A percentile compares a stretch with the other conserved stretches of the same genome.
Evolutionary conservation across 2,113 vertebrate genomes (phyloP).

Genomic region (Propithecus coquereli): DNA sequence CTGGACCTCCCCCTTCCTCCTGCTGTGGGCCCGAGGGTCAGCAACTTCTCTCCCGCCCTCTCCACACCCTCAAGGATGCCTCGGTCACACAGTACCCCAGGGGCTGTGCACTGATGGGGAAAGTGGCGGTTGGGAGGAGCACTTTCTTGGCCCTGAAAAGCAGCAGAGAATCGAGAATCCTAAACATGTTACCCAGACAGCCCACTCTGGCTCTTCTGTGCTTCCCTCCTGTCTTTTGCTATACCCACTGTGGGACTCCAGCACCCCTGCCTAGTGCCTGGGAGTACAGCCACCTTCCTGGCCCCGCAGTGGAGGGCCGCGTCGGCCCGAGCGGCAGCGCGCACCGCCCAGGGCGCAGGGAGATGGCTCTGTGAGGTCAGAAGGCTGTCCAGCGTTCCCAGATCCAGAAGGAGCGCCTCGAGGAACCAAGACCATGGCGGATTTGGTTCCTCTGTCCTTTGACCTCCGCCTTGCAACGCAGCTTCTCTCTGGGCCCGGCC

Average conservation of each 20-base stretch:
- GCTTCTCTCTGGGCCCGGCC: not conserved
- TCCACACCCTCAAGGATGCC: no score
- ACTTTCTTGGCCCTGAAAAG: not conserved
- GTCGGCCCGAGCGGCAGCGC: not conserved
- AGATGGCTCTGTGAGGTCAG: not conserved
- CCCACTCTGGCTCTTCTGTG: not conserved
- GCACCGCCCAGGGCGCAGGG: not conserved
- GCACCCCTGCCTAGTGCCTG: not conserved
- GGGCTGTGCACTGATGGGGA: not conserved
- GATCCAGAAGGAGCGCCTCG: not conserved
- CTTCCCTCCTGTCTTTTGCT: not conserved
- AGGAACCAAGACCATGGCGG: no score
- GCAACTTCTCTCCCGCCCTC: not conserved
- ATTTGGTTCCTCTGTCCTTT: not conserved
- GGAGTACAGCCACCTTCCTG: accelerated
- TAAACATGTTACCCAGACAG: accelerated
- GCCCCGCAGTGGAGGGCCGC: accelerated
- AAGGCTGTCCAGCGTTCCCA: not conserved
- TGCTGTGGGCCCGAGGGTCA: not conserved
- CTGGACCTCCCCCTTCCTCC: not conserved
- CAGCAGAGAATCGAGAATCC: not conserved
- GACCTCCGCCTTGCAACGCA: not conserved
- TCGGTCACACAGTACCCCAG: not conserved
- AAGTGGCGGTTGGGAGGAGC: not conserved
- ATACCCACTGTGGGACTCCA: not conserved